Evolutionary conservation across 2,888 invertebrate species (phyloP).

Genomic region (Caenorhabditis zanzibari): DNA sequence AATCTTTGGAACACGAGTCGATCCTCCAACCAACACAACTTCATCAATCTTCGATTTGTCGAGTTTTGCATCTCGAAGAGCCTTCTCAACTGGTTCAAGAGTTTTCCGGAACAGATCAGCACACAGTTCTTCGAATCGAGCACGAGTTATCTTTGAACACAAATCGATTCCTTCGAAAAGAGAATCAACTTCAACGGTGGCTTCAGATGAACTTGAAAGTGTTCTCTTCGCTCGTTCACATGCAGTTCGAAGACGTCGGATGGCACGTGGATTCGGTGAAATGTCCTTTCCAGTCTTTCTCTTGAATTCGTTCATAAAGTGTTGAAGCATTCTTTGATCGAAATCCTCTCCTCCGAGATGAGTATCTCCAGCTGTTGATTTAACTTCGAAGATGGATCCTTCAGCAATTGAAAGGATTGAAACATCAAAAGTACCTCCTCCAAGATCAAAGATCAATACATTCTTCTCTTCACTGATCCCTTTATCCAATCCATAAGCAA

Average conservation of each 20-base stretch:
- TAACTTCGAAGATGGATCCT: slow-evolving; percentile 74
- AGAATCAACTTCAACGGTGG: slow-evolving; percentile 92
- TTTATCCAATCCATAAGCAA: slow-evolving; percentile 89
- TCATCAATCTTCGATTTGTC: slow-evolving; percentile 88
- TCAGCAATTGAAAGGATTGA: slow-evolving; percentile 76
- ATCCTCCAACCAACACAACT: slow-evolving; percentile 90
- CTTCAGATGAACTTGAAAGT: slow-evolving; percentile 86
- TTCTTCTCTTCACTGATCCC: slow-evolving; percentile 76
- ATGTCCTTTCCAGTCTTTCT: slow-evolving; percentile 91
- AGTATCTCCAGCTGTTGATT: slow-evolving; percentile 89
- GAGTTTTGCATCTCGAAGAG: slow-evolving; percentile 95
- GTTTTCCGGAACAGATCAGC: slow-evolving; percentile 96
- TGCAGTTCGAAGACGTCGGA: slow-evolving; percentile 93
- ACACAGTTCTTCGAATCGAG: slow-evolving; percentile 97
- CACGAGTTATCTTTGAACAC: slow-evolving; percentile 95
- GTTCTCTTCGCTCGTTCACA: slow-evolving; percentile 88
- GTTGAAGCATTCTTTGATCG: slow-evolving; percentile 83
- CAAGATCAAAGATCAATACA: slow-evolving; percentile 82
- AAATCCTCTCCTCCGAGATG: slow-evolving; percentile 80
- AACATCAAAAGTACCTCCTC: slow-evolving; percentile 86
- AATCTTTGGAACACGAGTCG: slow-evolving; percentile 97
- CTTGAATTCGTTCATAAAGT: slow-evolving; percentile 84
- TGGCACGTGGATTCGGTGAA: slow-evolving; percentile 91
- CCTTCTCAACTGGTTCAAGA: slow-evolving; percentile 97
- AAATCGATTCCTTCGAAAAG: slow-evolving; percentile 96